phyloP scores from a whole-genome alignment of 2,888 invertebrate species.

The Mechanitis messenoides region DNA sequence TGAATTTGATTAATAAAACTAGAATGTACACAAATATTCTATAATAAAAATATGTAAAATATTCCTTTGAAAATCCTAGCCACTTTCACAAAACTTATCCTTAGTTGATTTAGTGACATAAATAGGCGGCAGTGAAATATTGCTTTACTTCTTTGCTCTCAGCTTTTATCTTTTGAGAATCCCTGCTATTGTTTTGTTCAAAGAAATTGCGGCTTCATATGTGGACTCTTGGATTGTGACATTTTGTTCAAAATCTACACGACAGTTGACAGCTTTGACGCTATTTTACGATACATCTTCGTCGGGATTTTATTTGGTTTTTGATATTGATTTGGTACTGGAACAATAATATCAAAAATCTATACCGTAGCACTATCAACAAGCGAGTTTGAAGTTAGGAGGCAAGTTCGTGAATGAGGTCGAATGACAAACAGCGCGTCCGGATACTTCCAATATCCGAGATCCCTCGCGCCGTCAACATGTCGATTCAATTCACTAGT shows the following conservation, averaged over 20 bases:
- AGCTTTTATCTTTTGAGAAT: constrained; percentile 6
- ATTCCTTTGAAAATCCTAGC: neutral
- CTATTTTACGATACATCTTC: constrained; percentile 2
- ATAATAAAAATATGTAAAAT: too few species aligned
- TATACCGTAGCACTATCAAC: neutral
- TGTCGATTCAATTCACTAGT: constrained; percentile 8
- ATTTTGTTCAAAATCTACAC: constrained; percentile 14
- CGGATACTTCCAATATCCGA: constrained; percentile 64
- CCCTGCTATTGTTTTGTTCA: constrained; percentile 10
- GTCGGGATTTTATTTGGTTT: constrained; percentile 1
- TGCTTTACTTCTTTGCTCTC: constrained; percentile 5
- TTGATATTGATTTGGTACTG: neutral
- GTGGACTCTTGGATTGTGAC: constrained; percentile 9
- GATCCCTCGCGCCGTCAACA: constrained; percentile 33
- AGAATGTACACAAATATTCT: too few species aligned
- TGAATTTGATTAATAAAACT: too few species aligned
- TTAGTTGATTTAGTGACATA: constrained; percentile 6
- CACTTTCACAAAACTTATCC: constrained; percentile 6
- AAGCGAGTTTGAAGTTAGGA: constrained; percentile 1
- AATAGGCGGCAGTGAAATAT: constrained; percentile 6
- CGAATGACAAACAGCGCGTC: constrained; percentile 49
- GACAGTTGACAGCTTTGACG: constrained; percentile 29
- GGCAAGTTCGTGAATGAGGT: constrained; percentile 12
- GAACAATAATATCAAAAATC: neutral
- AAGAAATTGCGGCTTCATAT: constrained; percentile 13